Evolutionary conservation across 2,113 vertebrate species (phyloP), one percentile per base, ranked within the genome.

Genomic region (Grallaria varia): DNA sequence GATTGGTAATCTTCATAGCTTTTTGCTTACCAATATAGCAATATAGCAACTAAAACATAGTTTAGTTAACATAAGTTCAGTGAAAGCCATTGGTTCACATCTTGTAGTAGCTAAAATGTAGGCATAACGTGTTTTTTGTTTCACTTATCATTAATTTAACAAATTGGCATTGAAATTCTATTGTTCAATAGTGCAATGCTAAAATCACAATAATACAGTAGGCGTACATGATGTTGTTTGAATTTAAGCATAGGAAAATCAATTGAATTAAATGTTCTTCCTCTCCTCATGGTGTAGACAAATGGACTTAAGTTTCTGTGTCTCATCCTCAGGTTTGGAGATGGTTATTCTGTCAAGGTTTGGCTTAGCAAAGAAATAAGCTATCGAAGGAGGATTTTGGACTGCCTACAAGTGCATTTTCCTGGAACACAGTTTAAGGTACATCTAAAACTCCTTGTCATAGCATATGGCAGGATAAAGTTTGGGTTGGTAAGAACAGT

Each of bases 361-460:
- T 98, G 98, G 95, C 96, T 97, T 63, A 35, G 4, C 52, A 89
- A 96, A 89, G 91, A 95, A 60, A 49, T 40, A 39, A 73, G 21
- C 55, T 76, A 53, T 37, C 55, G 4, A n/a, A 44, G 24, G 6
- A n/a, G 78, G 22, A 50, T 98, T 87, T 96, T 97, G 27, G 94
- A 97, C 39, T 84, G 63, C 68, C 82, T 98, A 49, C 95, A 96
- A 9, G 40, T 87, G 14, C 67, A 94, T 60, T 98, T 98, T 59
- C 97, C 97, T 45, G 97, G 92, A 76, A 93, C 94, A 62, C 84
- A 78, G 44, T 96, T 98, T 78, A 98, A 98, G 97, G 98, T 98
- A 97, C 21, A 17, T 14, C 10, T 78, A 44, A 82, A 85, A 79
- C 30, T 82, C 10, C 10, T 59, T 22, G 11, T 33, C 25, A 14